Percentiles rank a stretch among this genome's conserved stretches.
These are phyloP conservation scores for Anarhynchus alexandrinus DNA, from an alignment of 2,113 vertebrate species.

Conservation along the genomic window DNA sequence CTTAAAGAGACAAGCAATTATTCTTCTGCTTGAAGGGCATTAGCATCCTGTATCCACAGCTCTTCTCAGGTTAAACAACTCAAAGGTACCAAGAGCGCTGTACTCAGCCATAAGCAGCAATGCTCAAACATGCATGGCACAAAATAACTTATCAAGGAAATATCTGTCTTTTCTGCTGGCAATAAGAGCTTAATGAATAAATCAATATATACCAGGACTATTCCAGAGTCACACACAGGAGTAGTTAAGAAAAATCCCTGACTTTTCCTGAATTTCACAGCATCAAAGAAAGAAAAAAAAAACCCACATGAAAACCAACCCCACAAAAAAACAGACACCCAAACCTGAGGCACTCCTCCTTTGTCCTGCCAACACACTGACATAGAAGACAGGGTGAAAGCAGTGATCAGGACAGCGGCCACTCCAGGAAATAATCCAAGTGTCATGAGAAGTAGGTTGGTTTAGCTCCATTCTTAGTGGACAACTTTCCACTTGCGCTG, in stretches of 20 bases:
- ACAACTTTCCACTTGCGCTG: rapidly evolving
- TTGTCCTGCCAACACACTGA: background rate
- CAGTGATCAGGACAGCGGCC: background rate
- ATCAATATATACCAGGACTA: background rate
- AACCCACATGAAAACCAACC: background rate
- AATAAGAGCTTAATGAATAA: background rate
- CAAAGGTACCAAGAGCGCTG: background rate
- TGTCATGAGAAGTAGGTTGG: background rate
- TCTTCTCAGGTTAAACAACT: background rate
- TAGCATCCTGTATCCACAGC: background rate
- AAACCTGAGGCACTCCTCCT: background rate
- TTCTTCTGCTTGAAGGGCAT: background rate
- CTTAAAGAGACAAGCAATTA: background rate
- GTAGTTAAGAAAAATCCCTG: background rate
- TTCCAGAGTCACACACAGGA: background rate
- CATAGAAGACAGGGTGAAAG: background rate
- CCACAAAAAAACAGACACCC: background rate
- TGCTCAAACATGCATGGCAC: background rate
- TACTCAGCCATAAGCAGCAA: background rate
- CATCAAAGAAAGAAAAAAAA: background rate
- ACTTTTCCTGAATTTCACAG: background rate
- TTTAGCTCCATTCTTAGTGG: background rate
- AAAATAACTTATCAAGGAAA: background rate
- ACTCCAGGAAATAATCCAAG: background rate
- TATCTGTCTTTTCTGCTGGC: background rate